A percentile compares a stretch with the other conserved stretches of the same genome.
phyloP scores from a whole-genome alignment of 2,797 vertebrate species.

The Malacoctenus gilli region DNA sequence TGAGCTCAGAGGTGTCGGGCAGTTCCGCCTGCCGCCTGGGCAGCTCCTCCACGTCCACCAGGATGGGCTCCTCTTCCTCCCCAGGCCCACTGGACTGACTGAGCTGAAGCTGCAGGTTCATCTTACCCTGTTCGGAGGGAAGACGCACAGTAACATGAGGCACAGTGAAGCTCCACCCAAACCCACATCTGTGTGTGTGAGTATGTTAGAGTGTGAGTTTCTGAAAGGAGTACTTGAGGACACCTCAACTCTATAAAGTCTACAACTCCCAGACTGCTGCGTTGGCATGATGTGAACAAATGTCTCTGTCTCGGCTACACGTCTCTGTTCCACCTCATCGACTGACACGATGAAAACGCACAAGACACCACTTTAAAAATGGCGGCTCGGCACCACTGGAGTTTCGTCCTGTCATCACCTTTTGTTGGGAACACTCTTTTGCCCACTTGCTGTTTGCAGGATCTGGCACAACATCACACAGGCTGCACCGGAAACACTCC shows the following conservation, averaged over 20 bases:
- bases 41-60: slow-evolving; percentile 80
- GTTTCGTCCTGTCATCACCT: no score
- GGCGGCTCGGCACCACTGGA: no score
- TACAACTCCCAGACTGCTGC: no score
- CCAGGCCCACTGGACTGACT: slow-evolving; percentile 43
- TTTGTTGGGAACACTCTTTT: slow-evolving; percentile 71
- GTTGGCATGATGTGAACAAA: no score
- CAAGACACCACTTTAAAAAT: no score
- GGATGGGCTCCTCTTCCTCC: slow-evolving; percentile 82
- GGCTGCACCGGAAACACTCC: slow-evolving; percentile 51
- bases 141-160: background rate
- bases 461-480: slow-evolving; percentile 86
- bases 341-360: no score
- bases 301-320: no score
- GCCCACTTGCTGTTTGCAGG: slow-evolving; percentile 93
- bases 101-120: slow-evolving; percentile 60
- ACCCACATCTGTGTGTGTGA: background rate
- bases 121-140: slow-evolving; percentile 73
- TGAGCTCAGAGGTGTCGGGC: background rate
- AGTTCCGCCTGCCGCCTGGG: no score
- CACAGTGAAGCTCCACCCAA: background rate
- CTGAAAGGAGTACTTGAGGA: no score
- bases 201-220: no score
- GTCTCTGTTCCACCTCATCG: no score
- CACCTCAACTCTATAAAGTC: no score